phyloP scores from a whole-genome alignment of 2,113 vertebrate species.

The Equus quagga region DNA sequence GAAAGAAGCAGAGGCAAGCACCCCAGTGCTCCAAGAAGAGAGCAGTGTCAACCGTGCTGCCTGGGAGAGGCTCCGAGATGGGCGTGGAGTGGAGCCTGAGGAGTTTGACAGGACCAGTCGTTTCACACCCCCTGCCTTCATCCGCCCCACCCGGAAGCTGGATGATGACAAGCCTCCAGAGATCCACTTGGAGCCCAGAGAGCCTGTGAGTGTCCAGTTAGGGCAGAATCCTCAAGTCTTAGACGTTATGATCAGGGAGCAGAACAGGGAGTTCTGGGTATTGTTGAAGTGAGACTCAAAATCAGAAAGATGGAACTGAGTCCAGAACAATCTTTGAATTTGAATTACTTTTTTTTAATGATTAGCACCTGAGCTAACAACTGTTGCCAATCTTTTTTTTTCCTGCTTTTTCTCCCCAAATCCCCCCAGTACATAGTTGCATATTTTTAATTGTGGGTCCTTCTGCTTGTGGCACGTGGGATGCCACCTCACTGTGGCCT shows the following conservation, averaged over 20 bases:
- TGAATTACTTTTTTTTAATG: too few species aligned
- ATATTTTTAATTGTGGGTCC: too few species aligned
- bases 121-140: constrained; percentile 93
- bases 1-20: constrained; percentile 78
- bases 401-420: too few species aligned
- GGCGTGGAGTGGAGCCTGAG: constrained; percentile 96
- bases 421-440: too few species aligned
- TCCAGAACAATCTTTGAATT: constrained; percentile 23
- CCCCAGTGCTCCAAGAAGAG: constrained; percentile 84
- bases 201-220: constrained; percentile 88
- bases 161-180: constrained; percentile 92
- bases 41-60: constrained; percentile 90
- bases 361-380: too few species aligned
- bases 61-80: constrained; percentile 96
- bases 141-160: constrained; percentile 93
- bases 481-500: too few species aligned
- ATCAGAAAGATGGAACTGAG: neutral
- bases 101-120: constrained; percentile 93
- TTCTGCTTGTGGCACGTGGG: too few species aligned
- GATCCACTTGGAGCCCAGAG: constrained; percentile 91
- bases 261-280: neutral
- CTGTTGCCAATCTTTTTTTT: too few species aligned
- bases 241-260: neutral
- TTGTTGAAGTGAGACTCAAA: constrained; percentile 4
- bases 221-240: neutral